Conservation (phyloP, 2,113 vertebrate genomes). For the Vulpes lagopus region DNA sequence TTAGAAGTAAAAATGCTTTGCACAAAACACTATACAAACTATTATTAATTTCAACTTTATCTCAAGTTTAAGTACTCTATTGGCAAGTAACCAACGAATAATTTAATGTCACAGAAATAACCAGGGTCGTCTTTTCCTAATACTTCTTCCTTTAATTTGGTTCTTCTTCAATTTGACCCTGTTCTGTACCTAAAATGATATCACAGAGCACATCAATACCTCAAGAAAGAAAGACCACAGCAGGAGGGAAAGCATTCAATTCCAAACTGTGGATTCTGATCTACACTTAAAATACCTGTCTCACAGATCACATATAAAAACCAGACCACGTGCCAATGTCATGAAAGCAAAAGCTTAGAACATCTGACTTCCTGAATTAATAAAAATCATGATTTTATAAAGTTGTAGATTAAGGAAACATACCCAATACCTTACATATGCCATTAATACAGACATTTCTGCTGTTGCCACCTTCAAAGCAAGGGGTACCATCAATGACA, state of each 20-base stretch:
- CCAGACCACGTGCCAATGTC: neutral
- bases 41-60: conserved; percentile 13
- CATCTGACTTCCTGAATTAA: neutral
- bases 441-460: conserved; percentile 97
- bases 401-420: conserved; percentile 89
- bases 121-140: neutral
- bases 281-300: neutral
- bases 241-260: neutral
- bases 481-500: conserved; percentile 96
- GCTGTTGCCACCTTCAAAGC: conserved; percentile 94
- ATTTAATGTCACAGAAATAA: neutral
- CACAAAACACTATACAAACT: neutral
- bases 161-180: neutral
- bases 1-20: neutral
- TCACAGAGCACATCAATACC: neutral
- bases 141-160: neutral
- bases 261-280: neutral
- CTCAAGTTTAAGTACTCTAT: neutral
- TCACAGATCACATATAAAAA: neutral
- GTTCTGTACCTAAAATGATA: neutral
- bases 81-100: neutral
- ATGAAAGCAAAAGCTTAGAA: neutral
- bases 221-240: neutral
- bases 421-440: conserved; percentile 99
- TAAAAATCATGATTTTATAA: conserved; percentile 57